Percentiles rank a stretch among this genome's conserved stretches.
phyloP scores from a whole-genome alignment of 1,140 invertebrate species.

The Sarcophaga peregrina region DNA sequence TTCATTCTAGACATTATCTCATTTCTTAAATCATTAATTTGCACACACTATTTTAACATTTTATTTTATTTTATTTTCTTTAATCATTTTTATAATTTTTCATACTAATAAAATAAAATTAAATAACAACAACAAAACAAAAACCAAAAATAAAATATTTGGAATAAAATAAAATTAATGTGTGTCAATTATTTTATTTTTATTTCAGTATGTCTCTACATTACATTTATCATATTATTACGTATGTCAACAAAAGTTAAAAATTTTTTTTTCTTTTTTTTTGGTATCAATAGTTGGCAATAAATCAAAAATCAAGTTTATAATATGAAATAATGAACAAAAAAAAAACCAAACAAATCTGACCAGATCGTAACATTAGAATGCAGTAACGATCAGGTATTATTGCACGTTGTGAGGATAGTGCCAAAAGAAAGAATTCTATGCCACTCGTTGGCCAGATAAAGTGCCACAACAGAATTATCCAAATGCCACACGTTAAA shows the following conservation, averaged over 20 bases:
- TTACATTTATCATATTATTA: neutral
- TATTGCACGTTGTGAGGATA: too few species aligned
- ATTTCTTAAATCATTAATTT: constrained; percentile 14
- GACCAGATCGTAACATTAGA: neutral
- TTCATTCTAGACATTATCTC: constrained; percentile 22
- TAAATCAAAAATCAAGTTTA: constrained; percentile 39
- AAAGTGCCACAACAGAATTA: constrained; percentile 21
- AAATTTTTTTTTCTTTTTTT: neutral
- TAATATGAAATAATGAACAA: constrained; percentile 4
- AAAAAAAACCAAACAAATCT: neutral
- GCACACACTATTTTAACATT: neutral
- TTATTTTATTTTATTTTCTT: neutral
- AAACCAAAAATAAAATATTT: too few species aligned
- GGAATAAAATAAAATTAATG: neutral
- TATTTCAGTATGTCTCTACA: too few species aligned
- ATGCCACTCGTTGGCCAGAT: neutral
- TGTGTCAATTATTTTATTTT: neutral
- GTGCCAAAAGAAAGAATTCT: neutral
- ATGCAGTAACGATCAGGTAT: too few species aligned
- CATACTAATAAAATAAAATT: constrained; percentile 19
- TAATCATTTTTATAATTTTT: constrained; percentile 16
- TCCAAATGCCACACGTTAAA: constrained; percentile 36
- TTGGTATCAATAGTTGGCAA: constrained; percentile 21
- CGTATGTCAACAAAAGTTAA: constrained; percentile 2
- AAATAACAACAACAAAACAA: too few species aligned